Conservation (phyloP, 2,888 invertebrate species). For the Drosophila koepferae region DNA sequence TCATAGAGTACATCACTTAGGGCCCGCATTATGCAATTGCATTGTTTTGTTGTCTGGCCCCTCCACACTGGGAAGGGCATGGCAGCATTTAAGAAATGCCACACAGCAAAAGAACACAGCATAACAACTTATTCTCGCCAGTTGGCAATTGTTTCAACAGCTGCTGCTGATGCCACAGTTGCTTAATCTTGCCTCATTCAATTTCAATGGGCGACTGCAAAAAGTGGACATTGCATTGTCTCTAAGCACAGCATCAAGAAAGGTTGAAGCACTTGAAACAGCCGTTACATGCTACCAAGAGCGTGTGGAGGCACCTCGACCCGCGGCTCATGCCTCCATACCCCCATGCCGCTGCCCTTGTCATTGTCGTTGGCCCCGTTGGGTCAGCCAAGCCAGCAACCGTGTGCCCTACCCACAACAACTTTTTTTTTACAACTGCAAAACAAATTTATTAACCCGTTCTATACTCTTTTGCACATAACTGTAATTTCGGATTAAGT, state of each 20-base stretch:
- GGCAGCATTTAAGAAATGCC: slow-evolving; percentile 1
- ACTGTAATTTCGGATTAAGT: background rate
- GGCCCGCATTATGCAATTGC: slow-evolving; percentile 7
- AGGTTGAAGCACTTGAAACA: slow-evolving; percentile 1
- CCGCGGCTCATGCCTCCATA: background rate
- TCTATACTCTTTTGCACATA: background rate
- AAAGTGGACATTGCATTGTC: slow-evolving; percentile 3
- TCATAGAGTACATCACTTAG: background rate
- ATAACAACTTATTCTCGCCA: background rate
- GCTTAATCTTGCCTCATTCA: slow-evolving; percentile 12
- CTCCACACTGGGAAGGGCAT: background rate
- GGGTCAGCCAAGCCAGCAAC: background rate
- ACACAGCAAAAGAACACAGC: background rate
- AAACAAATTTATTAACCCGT: background rate
- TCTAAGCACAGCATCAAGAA: background rate
- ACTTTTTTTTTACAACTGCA: background rate
- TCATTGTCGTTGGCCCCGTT: background rate
- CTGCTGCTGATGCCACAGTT: slow-evolving; percentile 3
- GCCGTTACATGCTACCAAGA: background rate
- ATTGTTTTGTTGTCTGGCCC: background rate
- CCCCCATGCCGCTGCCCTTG: background rate
- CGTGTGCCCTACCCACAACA: background rate
- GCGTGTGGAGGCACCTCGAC: background rate
- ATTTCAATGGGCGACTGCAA: slow-evolving; percentile 1
- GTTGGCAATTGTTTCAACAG: slow-evolving; percentile 12